Evolutionary conservation across 2,888 invertebrate genomes (phyloP), one percentile per base, ranked within the genome.

Genomic region (Drepanosiphum platanoidis): DNA sequence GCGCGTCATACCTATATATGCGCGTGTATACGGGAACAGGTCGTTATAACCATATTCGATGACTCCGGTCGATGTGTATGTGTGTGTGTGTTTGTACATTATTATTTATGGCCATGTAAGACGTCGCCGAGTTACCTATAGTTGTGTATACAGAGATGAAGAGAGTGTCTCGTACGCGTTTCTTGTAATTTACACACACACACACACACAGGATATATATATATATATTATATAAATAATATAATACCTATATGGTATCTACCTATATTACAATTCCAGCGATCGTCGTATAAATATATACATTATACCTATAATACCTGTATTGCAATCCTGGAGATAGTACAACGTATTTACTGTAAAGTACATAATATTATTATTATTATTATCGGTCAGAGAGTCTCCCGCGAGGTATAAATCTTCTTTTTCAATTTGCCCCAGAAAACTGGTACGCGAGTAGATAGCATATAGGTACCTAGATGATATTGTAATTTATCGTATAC

Each of bases 361-460:
- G n/a, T n/a, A n/a, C n/a, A n/a, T n/a, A n/a, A n/a, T n/a, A n/a
- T n/a, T n/a, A n/a, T n/a, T n/a, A n/a, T n/a, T n/a, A n/a, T n/a
- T n/a, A n/a, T n/a, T n/a, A n/a, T n/a, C n/a, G 22, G 66, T 79
- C 79, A 32, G 42, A 22, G 27, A n/a, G 18, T 36, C 27, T n/a
- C 34, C 15, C 15, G 18, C 27, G 36, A 3, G 61, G 39, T 52
- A 81, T 58, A 81, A 71, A 71, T 81, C 36, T 70, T 81, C 81
- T 36, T 81, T 77, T 81, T 81, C 79, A 79, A 79, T 79, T 80
- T 81, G 52, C 70, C 58, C 81, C 36, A 78, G 77, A 78, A 64
- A 78, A 64, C 61, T 64, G 39, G 11, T 27, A 64, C 27, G 71
- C 27, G n/a, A 11, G n/a, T 61, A 61, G 5, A n/a, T 27, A 61